Evolutionary conservation across 1,140 invertebrate species (phyloP), one percentile per base, ranked within the genome.

Genomic region (Diachasma alloeum): DNA sequence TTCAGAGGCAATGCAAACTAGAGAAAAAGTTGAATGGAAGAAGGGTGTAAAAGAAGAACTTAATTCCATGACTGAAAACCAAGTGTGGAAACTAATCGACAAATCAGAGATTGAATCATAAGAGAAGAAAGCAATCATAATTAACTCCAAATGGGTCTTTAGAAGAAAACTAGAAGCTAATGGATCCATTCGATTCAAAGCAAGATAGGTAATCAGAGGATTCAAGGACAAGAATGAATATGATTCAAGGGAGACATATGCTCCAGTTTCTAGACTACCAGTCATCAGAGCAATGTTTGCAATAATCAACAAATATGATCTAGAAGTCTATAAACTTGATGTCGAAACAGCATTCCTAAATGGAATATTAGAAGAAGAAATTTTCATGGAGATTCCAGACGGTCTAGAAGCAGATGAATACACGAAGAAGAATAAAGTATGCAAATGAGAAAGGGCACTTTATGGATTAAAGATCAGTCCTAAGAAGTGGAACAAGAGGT

Each of bases 301-400:
- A 9, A 63, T 76, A 37, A 90, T 80, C 81, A 84, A 26, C 74
- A 80, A 73, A 26, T 31, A 77, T 19, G 77, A 81, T 63, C 69
- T 82, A 44, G 9, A 82, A 5, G 68, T 85, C 10, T 36, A 74
- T 9, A 87, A 89, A 75, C 77, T 86, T 44, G 87, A n/a, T n/a
- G n/a, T n/a, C n/a, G n/a, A n/a, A n/a, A n/a, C n/a, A n/a, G n/a
- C n/a, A n/a, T n/a, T n/a, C 71, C 73, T 88, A 17, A 82, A 87
- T 77, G 83, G 84, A 24, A 24, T 81, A 15, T 74, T 88, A 63
- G 80, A 87, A 2, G 82, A 88, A 72, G 80, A 81, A 42, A 76
- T 86, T 0, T 84, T 79, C 74, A 85, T 89, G 82, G 67, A 84
- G 46, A 81, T 85, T 74, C 84, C 87, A 13, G 74, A 86, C 24